Conservation (phyloP, 2,888 invertebrate genomes). For the Venustoraphidia nigricollis region DNA sequence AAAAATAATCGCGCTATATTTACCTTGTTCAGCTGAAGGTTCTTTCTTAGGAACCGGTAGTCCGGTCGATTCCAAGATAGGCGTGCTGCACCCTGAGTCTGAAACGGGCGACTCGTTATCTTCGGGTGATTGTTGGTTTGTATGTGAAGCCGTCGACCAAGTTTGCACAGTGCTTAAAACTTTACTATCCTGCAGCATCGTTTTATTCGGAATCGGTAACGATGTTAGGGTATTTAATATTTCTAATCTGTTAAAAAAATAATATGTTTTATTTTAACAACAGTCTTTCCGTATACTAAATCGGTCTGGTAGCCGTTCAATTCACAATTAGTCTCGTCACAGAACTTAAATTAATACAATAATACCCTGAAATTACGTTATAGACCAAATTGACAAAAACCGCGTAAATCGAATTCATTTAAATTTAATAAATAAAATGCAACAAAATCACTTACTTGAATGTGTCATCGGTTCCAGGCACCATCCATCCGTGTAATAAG, state of each 20-base stretch:
- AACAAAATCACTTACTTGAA: slow-evolving; percentile 25
- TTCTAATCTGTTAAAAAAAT: slow-evolving; percentile 39
- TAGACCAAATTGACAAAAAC: too few relatives aligned
- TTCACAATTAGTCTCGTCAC: too few relatives aligned
- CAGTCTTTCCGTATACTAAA: background rate
- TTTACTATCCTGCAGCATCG: slow-evolving; percentile 82
- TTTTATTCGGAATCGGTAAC: slow-evolving; percentile 86
- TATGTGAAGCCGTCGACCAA: slow-evolving; percentile 44
- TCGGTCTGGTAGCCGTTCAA: too few relatives aligned
- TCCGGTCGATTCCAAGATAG: slow-evolving; percentile 6
- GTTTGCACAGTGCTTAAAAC: slow-evolving; percentile 71
- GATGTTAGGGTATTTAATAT: slow-evolving; percentile 65
- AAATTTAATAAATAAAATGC: background rate
- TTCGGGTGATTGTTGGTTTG: slow-evolving; percentile 15
- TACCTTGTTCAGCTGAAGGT: slow-evolving; percentile 3
- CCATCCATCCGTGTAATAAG: slow-evolving; percentile 86
- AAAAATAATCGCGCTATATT: too few relatives aligned
- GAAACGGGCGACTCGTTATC: slow-evolving; percentile 25
- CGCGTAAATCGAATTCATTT: too few relatives aligned
- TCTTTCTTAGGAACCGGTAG: background rate
- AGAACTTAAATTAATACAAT: too few relatives aligned
- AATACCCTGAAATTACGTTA: too few relatives aligned
- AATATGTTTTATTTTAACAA: background rate
- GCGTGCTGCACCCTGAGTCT: slow-evolving; percentile 26
- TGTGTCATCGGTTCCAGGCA: slow-evolving; percentile 36